phyloP scores from a whole-genome alignment of 2,797 vertebrate species.

The Calcarius lapponicus region DNA sequence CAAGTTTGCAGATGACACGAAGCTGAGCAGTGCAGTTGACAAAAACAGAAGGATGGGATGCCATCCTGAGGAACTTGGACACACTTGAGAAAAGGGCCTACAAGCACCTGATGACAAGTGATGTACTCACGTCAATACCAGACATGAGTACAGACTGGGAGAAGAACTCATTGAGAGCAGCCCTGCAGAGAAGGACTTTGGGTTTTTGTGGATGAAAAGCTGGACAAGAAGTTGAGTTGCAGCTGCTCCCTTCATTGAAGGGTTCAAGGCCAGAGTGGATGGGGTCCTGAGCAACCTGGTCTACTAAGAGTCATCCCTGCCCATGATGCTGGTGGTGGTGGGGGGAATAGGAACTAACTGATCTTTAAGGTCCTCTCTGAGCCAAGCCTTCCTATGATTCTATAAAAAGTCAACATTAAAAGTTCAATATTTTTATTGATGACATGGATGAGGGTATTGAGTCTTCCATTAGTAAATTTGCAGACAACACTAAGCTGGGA shows the following conservation, averaged over 20 bases:
- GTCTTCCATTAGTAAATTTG: background rate
- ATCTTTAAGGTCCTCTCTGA: background rate
- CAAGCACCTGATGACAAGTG: background rate
- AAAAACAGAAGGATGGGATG: background rate
- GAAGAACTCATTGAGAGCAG: background rate
- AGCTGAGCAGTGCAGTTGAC: accelerated
- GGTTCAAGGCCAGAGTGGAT: background rate
- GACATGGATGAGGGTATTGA: background rate
- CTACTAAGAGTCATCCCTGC: background rate
- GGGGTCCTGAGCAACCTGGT: background rate
- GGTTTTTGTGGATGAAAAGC: background rate
- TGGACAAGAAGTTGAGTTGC: background rate
- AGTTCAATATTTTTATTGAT: background rate
- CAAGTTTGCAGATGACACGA: background rate
- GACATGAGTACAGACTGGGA: background rate
- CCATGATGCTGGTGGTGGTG: background rate
- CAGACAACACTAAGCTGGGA: background rate
- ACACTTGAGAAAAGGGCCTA: background rate
- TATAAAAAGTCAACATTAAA: background rate
- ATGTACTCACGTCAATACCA: background rate
- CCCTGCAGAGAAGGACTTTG: background rate
- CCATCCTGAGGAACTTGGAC: background rate
- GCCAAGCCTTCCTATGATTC: background rate
- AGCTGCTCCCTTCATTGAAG: background rate
- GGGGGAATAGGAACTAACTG: background rate